Conservation (phyloP, 2,113 vertebrate species). For the Daubentonia madagascariensis region DNA sequence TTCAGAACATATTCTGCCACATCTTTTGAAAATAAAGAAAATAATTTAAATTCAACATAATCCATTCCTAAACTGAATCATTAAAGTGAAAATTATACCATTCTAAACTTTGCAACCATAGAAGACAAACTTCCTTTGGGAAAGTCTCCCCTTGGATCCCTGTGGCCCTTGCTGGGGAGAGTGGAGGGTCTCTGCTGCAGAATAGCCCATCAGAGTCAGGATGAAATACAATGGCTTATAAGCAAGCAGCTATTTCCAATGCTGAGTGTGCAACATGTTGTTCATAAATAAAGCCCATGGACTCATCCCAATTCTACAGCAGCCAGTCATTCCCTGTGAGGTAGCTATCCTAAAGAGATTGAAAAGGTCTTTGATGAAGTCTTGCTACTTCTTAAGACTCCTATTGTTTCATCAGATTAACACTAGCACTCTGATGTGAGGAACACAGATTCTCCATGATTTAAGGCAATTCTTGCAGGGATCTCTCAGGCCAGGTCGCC, state of each 20-base stretch:
- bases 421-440: neutral
- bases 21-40: neutral
- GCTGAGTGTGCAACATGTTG: neutral
- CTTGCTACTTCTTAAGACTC: neutral
- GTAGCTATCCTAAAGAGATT: neutral
- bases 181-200: neutral
- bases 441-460: neutral
- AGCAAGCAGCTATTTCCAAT: neutral
- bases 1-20: neutral
- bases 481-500: neutral
- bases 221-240: neutral
- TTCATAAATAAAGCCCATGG: neutral
- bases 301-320: neutral
- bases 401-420: neutral
- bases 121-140: neutral
- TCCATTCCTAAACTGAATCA: neutral
- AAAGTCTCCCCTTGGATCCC: neutral
- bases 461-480: neutral
- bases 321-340: neutral
- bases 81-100: neutral
- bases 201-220: neutral
- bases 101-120: neutral
- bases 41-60: neutral
- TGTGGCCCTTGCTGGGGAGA: neutral
- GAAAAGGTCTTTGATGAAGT: neutral